phyloP scores from a whole-genome alignment of 2,888 invertebrate genomes.

The Parasteatoda lunata region DNA sequence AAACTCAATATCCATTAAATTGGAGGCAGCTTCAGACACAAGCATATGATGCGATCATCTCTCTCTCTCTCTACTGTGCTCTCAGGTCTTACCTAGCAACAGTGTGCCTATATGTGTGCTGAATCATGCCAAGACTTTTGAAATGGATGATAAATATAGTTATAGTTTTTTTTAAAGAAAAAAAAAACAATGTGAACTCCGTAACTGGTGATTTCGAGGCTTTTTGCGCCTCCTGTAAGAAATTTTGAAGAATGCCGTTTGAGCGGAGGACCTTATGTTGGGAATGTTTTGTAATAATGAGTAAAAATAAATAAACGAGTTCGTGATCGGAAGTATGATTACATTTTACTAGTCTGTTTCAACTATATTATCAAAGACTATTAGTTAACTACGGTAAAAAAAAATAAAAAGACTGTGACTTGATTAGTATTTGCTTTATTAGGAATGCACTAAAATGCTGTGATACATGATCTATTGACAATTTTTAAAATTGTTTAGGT shows the following conservation, averaged over 20 bases:
- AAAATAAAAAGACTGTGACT: conserved; percentile 10
- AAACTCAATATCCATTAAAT: conserved; percentile 9
- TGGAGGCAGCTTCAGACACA: conserved; percentile 29
- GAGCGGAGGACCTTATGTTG: conserved; percentile 40
- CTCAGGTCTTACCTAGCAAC: conserved; percentile 22
- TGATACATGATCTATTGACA: not conserved
- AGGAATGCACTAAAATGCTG: conserved; percentile 45
- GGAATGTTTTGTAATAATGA: conserved; percentile 49
- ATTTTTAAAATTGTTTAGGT: not conserved
- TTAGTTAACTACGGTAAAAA: conserved; percentile 34
- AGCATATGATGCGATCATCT: conserved; percentile 5
- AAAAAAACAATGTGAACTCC: conserved; percentile 36
- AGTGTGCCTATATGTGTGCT: conserved; percentile 26
- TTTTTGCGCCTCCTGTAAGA: conserved; percentile 23
- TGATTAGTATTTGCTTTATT: conserved; percentile 27
- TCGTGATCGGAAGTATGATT: conserved; percentile 41
- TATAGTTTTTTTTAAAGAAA: conserved; percentile 53
- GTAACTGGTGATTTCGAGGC: conserved; percentile 43
- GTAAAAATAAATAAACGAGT: conserved; percentile 33
- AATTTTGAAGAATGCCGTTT: conserved; percentile 40
- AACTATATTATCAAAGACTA: conserved; percentile 28
- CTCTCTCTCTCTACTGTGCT: not conserved
- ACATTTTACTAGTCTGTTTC: conserved; percentile 58
- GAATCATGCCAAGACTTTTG: conserved; percentile 41
- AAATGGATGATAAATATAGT: conserved; percentile 54